phyloP scores from a whole-genome alignment of 2,888 invertebrate genomes.

The Caenorhabditis sp. region DNA sequence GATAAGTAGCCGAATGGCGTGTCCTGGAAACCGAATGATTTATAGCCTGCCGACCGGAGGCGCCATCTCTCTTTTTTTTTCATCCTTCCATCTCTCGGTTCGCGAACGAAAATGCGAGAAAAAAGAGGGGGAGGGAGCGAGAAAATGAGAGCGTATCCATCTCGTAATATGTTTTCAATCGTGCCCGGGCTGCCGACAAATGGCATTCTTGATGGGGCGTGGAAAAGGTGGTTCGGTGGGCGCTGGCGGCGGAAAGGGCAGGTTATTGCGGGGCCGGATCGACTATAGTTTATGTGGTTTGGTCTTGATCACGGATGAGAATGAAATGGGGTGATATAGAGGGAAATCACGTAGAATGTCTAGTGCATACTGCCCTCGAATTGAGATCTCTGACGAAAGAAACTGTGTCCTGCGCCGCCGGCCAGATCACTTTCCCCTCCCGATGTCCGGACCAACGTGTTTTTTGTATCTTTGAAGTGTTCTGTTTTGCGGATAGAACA shows the following conservation, averaged over 20 bases:
- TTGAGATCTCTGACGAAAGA: too few relatives aligned
- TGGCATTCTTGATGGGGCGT: constrained; percentile 53
- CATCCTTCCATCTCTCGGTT: constrained; percentile 29
- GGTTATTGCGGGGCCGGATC: constrained; percentile 35
- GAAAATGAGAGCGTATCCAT: constrained; percentile 12
- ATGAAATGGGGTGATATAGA: constrained; percentile 40
- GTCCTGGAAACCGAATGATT: constrained; percentile 41
- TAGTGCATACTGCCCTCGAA: constrained; percentile 18
- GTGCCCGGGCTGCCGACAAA: background rate
- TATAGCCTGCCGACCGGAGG: constrained; percentile 1
- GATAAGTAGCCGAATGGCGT: constrained; percentile 11
- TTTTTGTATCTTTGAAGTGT: constrained; percentile 1
- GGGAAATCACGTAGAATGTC: constrained; percentile 17
- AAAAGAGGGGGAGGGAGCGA: background rate
- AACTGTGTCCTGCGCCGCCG: too few relatives aligned
- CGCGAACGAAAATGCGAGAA: constrained; percentile 23
- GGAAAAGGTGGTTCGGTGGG: constrained; percentile 24
- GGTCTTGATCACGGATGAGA: background rate
- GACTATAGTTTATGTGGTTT: constrained; percentile 44
- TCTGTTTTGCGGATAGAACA: constrained; percentile 6
- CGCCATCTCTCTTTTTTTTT: constrained; percentile 17
- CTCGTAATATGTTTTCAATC: constrained; percentile 41
- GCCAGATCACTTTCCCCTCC: too few relatives aligned
- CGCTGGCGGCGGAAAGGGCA: constrained; percentile 37
- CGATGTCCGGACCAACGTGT: constrained; percentile 1